These are phyloP conservation scores for Coelinius sp. DNA, from an alignment of 2,888 invertebrate genomes.

Conservation along the genomic window DNA sequence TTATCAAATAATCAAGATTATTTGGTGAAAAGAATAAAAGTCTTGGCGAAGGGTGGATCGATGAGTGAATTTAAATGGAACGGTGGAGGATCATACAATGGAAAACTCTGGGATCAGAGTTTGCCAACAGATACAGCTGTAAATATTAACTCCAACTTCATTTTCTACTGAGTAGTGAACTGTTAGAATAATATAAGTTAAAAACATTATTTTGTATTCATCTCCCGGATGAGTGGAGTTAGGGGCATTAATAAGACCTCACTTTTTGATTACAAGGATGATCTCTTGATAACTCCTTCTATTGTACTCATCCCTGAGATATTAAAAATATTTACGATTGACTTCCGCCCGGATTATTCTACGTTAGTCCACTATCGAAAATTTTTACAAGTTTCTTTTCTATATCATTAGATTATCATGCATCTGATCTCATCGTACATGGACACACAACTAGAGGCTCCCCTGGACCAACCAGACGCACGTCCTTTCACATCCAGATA, in stretches of 20 bases:
- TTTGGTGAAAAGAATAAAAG: constrained; percentile 83
- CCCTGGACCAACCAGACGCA: constrained; percentile 77
- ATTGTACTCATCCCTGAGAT: too few relatives aligned
- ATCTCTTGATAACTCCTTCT: too few relatives aligned
- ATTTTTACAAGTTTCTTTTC: background rate
- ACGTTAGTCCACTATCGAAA: too few relatives aligned
- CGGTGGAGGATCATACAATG: constrained; percentile 81
- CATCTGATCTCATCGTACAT: constrained; percentile 89
- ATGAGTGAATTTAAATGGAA: constrained; percentile 93
- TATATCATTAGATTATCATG: constrained; percentile 82
- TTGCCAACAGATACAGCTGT: constrained; percentile 91
- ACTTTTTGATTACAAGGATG: too few relatives aligned
- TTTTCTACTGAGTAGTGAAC: too few relatives aligned
- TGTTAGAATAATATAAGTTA: too few relatives aligned
- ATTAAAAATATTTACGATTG: too few relatives aligned
- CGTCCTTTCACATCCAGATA: constrained; percentile 76
- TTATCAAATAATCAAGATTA: constrained; percentile 89
- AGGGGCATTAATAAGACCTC: too few relatives aligned
- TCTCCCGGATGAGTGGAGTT: too few relatives aligned
- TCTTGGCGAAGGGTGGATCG: constrained; percentile 86
- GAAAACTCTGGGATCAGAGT: constrained; percentile 85
- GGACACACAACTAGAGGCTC: constrained; percentile 83
- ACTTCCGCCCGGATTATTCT: too few relatives aligned
- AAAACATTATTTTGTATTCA: too few relatives aligned
- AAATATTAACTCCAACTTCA: constrained; percentile 53